Base-by-base conservation (phyloP, 2,113 vertebrate species). In the Cyanoliseus patagonus region DNA sequence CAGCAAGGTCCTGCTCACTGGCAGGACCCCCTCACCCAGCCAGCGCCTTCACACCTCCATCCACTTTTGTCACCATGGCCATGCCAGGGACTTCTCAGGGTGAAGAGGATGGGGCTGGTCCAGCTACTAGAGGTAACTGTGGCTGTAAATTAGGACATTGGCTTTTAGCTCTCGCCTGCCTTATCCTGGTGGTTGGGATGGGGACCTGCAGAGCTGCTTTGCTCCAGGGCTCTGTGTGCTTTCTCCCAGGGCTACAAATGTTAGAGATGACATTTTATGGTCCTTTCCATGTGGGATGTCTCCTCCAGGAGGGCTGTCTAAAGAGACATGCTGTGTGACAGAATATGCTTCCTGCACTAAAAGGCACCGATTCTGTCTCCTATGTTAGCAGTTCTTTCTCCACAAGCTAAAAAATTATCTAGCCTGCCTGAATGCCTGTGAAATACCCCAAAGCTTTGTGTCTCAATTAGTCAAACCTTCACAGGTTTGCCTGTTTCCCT, bases 51-150 rank as follows among this genome's bases (percentile, higher is more conserved):
- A 83, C 70, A 4, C 17, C 78, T 8, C 41, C 91, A 0, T 33
- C 97, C 39, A 6, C 92, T 0, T 97, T 96, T 59, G 37, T 90
- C 57, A 76, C 67, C 25, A 8, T 93, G 92, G 78, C 94, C 15
- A 2, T 92, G 55, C 81, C 92, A 0, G 94, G 88, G 17, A 57
- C 64, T n/a, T 92, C 96, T 24, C 91, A 92, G 42, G 52, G 62
- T 57, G 90, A 94, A 64, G 92, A 92, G 44, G 73, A 90, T 33
- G 87, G 61, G 13, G 27, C 81, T 75, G 90, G 44, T 61, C 82
- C 64, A 33, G 22, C 70, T 46, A 27, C 68, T 41, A 92, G 86
- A 96, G 97, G 97, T 97, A 95, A 96, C 4, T 3, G 1, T 15
- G 35, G n/a, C 39, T 66, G 46, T 41, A n/a, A 86, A 25, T 35